Percentiles rank a stretch among this genome's conserved stretches.
Evolutionary conservation across 2,113 vertebrate genomes (phyloP).

Genomic region (Budorcas taxicolor): DNA sequence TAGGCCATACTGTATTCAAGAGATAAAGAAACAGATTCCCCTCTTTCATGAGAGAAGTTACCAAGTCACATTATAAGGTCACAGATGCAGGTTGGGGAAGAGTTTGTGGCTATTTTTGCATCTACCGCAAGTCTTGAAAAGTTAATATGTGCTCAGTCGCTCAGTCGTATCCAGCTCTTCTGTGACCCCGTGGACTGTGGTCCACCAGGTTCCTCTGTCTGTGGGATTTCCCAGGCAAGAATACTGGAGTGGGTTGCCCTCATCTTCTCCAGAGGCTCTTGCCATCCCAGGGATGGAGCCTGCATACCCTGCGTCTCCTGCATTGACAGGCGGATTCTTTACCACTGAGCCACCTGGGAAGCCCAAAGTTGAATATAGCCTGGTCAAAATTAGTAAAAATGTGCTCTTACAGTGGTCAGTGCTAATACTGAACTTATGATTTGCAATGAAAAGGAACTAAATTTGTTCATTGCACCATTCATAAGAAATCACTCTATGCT

Average conservation of each 20-base stretch:
- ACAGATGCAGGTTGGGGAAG: not conserved
- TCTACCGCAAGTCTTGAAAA: not conserved
- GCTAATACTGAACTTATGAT: not conserved
- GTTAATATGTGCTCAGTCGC: not conserved
- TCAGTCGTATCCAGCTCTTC: not conserved
- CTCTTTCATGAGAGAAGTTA: not conserved
- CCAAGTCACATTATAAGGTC: not conserved
- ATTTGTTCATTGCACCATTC: not conserved
- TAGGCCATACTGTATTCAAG: not conserved
- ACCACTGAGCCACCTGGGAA: not conserved
- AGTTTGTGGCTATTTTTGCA: not conserved
- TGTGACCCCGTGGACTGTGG: accelerated
- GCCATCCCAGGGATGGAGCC: not conserved
- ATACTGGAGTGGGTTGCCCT: not conserved
- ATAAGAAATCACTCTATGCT: not conserved
- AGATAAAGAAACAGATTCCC: not conserved
- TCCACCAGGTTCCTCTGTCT: not conserved
- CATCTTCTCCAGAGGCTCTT: not conserved
- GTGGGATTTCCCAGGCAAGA: not conserved
- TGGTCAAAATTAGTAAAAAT: not conserved
- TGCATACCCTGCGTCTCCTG: not conserved
- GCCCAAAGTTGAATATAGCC: not conserved
- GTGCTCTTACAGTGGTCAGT: too few species aligned
- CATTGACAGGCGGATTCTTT: not conserved
- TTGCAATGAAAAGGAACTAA: not conserved